Base-by-base conservation (phyloP, 2,113 vertebrate species). In the Lepidothrix coronata region DNA sequence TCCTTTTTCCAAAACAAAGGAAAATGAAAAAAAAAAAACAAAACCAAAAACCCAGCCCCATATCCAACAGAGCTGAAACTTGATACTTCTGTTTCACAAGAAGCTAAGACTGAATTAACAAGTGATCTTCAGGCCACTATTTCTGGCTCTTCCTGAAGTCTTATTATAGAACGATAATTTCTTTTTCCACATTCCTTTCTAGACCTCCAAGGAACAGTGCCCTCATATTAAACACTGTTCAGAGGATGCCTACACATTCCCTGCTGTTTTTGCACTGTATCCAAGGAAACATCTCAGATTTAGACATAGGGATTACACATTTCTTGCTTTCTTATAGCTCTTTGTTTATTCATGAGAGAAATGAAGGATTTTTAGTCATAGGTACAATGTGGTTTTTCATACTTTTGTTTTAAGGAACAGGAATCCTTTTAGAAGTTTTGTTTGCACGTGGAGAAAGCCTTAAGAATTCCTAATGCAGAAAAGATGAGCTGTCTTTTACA, bases 231-330 rank as follows among this genome's bases (percentile, higher is more conserved):
- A 94, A 96, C 66, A 74, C 88, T 95, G 43, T 93, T 97, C 89
- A 95, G 66, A 92, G 94, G 94, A 89, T 95, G 84, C 85, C 94
- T 95, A 94, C 78, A 54, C 93, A 97, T 97, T 97, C 94, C 70
- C 54, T 91, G 85, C 81, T 97, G 85, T 33, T 96, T 97, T 97
- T 96, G 65, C 93, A 62, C 80, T 96, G 96, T 98, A 97, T 96
- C 97, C 96, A 97, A 81, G 97, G 97, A 97, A 97, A 97, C 81
- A 3, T 77, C 71, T 75, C 71, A 89, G 63, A 83, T 96, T 80
- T 96, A 96, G 80, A 96, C 84, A 95, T 63, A 97, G 85, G 84
- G 95, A 96, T 97, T 97, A 96, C 93, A 97, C 96, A 96, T 92
- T 97, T 97, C 87, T 82, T 86, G 54, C 95, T 97, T 97, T 88